Evolutionary conservation across 1,140 invertebrate genomes (phyloP).

Genomic region (Lasaia peninsularis): DNA sequence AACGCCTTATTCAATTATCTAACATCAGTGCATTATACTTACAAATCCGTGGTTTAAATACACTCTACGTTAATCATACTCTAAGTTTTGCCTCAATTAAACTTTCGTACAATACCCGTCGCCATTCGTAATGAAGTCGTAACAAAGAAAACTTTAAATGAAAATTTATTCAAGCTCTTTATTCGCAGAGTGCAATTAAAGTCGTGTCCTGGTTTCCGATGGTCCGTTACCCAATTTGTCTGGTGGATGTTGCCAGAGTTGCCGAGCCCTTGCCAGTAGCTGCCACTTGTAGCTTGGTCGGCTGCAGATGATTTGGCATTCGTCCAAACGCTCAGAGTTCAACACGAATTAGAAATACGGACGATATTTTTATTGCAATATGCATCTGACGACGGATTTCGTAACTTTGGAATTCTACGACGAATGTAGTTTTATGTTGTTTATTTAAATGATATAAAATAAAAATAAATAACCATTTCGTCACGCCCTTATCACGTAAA

Average conservation of each 20-base stretch:
- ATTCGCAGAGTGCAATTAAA: conserved; percentile 38
- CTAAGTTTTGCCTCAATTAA: conserved; percentile 31
- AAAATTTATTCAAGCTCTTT: conserved; percentile 27
- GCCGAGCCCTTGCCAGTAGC: conserved; percentile 39
- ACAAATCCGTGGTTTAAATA: background rate
- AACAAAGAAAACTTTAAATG: conserved; percentile 29
- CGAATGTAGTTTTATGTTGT: too few relatives aligned
- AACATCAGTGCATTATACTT: too few relatives aligned
- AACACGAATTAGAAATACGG: background rate
- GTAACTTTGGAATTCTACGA: background rate
- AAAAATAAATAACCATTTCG: too few relatives aligned
- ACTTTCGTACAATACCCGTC: conserved; percentile 29
- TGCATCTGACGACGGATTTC: background rate
- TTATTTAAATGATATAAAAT: too few relatives aligned
- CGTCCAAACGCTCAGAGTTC: conserved; percentile 36
- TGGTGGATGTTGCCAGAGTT: conserved; percentile 42
- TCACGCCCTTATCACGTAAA: too few relatives aligned
- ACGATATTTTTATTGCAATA: background rate
- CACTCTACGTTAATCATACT: background rate
- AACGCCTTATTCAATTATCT: too few relatives aligned
- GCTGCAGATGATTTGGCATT: conserved; percentile 45
- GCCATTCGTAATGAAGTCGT: conserved; percentile 18
- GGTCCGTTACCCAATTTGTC: conserved; percentile 38
- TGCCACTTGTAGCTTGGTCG: conserved; percentile 62
- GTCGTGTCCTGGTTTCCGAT: conserved; percentile 46